Conservation (phyloP, 2,888 invertebrate species). For the Saturnia pavonia region DNA sequence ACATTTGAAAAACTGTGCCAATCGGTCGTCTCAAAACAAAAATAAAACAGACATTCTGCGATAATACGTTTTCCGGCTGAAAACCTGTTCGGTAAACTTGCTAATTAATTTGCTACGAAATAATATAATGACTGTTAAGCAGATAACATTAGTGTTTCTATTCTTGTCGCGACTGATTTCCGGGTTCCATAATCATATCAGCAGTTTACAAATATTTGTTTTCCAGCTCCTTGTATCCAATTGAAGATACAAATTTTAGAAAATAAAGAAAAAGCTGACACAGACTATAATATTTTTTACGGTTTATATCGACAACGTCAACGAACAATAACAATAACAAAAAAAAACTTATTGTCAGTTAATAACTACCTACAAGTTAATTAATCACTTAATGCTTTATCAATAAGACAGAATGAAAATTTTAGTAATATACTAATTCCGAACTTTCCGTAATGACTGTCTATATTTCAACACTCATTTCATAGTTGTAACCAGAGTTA, state of each 20-base stretch:
- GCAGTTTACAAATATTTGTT: background rate
- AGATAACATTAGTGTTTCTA: constrained; percentile 3
- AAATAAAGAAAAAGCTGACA: background rate
- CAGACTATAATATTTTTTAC: background rate
- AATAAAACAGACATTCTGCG: constrained; percentile 3
- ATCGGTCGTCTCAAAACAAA: background rate
- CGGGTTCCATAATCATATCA: background rate
- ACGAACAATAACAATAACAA: too few species aligned
- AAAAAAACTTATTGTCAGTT: too few species aligned
- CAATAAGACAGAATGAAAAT: background rate
- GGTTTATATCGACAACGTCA: too few species aligned
- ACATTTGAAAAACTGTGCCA: constrained; percentile 4
- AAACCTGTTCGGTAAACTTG: constrained; percentile 14
- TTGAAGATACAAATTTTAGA: background rate
- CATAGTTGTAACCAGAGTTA: background rate
- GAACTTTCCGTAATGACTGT: background rate
- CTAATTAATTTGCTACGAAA: constrained; percentile 7
- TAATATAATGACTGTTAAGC: constrained; percentile 11
- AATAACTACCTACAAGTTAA: too few species aligned
- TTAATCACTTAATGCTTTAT: background rate
- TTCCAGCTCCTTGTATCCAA: background rate
- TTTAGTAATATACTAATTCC: background rate
- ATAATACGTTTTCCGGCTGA: constrained; percentile 6
- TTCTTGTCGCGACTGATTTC: constrained; percentile 8
- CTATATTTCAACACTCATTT: background rate